Percentiles rank a stretch among this genome's conserved stretches.
phyloP scores from a whole-genome alignment of 2,888 invertebrate genomes.

The Nomada flava region DNA sequence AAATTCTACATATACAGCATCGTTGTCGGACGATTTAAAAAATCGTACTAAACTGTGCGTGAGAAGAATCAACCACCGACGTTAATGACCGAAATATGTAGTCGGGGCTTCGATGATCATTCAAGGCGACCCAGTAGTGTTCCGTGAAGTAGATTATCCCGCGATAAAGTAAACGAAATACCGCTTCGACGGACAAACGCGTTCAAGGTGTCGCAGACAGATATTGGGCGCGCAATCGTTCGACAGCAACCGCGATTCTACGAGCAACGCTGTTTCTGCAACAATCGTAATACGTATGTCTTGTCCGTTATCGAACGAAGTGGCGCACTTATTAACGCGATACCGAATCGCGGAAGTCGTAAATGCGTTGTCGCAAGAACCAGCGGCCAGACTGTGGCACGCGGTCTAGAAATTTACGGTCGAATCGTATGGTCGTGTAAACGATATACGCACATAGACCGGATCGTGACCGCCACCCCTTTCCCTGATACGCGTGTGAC shows the following conservation, averaged over 20 bases:
- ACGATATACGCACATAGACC: constrained; percentile 2
- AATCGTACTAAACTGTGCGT: no score
- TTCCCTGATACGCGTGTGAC: constrained; percentile 37
- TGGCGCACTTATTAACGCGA: constrained; percentile 51
- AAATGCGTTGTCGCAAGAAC: constrained; percentile 37
- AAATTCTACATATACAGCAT: no score
- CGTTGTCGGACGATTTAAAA: no score
- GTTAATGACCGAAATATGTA: background rate
- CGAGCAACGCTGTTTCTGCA: background rate
- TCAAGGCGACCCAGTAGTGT: constrained; percentile 34
- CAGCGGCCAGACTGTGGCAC: background rate
- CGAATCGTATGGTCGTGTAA: constrained; percentile 35
- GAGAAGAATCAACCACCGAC: no score
- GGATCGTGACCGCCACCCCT: constrained; percentile 12
- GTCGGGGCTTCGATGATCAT: background rate
- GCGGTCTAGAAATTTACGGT: constrained; percentile 43
- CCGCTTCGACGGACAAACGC: constrained; percentile 7
- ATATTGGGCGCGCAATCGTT: constrained; percentile 7
- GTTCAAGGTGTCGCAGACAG: constrained; percentile 4
- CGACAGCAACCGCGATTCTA: constrained; percentile 6
- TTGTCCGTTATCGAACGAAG: constrained; percentile 26
- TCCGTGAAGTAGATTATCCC: constrained; percentile 27
- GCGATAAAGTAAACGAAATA: constrained; percentile 29
- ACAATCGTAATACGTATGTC: constrained; percentile 19
- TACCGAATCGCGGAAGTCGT: constrained; percentile 55